Evolutionary conservation across 23 tunicate species (phyloP), one percentile per base, ranked within the genome.

Genomic region (Diplosoma virens): DNA sequence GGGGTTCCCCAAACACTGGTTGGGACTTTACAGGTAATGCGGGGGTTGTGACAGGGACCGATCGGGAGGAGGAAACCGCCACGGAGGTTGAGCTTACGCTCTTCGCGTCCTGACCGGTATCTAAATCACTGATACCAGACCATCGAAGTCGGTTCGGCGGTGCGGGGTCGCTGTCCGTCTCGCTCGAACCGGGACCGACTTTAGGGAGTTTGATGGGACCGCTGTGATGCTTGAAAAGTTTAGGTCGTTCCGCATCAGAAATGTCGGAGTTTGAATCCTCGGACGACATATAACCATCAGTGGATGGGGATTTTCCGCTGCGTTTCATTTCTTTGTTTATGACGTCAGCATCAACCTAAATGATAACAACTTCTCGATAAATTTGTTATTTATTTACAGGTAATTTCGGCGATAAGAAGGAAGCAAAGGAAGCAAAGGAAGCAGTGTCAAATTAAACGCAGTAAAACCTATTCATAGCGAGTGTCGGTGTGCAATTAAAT

Each of bases 291-390:
- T 81, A 79, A 28, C 75, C 87, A 5, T 75, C 72, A 50, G 48
- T 63, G 33, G 80, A 46, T 11, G 55, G 73, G 18, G 74, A 3
- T 1, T 61, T 45, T 4, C 20, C 47, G 6, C 59, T 14, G 25
- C 81, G 75, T 27, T 74, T 74, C 18, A 73, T 34, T 50, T 75
- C 87, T 36, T 82, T 82, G 55, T 82, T 70, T 1, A 82, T 73
- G 50, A 82, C 87, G 35, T 82, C 87, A 47, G 87, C 87, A 65
- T 82, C 87, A n/a, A 82, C 87, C 87, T 82, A 53, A 20, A 48
- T 41, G 50, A 7, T 41, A n/a, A n/a, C n/a, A n/a, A n/a, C n/a
- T n/a, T n/a, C n/a, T n/a, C n/a, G n/a, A n/a, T n/a, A n/a, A n/a
- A n/a, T n/a, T n/a, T n/a, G n/a, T n/a, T n/a, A n/a, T n/a, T n/a